Evolutionary conservation across 92 coral and sea anemone genomes (phyloP), one percentile per base, ranked within the genome.

Genomic region (Chrysogorgia sp.): DNA sequence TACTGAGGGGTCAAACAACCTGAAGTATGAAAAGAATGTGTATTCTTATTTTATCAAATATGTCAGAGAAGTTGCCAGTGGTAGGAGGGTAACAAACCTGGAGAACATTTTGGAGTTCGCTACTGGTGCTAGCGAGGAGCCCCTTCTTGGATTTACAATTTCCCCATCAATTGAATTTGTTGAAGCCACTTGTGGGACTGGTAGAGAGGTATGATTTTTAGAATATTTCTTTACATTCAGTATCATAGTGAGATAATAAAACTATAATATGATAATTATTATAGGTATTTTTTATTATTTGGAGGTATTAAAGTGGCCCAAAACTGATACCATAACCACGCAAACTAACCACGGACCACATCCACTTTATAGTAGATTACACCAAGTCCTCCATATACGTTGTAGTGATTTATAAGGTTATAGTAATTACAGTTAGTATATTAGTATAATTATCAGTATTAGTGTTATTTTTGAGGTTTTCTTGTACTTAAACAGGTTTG

Each of bases 1-100:
- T 57, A 70, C 45, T 24, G 69, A 75, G n/a, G 81, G 58, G 29
- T 52, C 57, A 55, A 77, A 63, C 74, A 77, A 49, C 83, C 30
- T 28, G 28, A 57, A 58, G 74, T 49, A 43, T 63, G 74, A 77
- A 49, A 77, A 80, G 48, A 53, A 40, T 81, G 71, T 69, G 58
- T 81, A 68, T 59, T 50, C 71, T 43, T 28, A 56, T 40, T 81
- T 81, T 58, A 63, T 57, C 76, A 69, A 45, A 34, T 69, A 26
- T 69, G 60, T 69, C 13, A 67, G 57, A 40, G 57, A 67, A 7
- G 74, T 67, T 17, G 56, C 74, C 9, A 67, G 59, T 69, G 76
- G 76, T 49, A 63, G 25, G 23, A 67, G 77, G 57, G 78, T 79
- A 34, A 63, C 65, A 79, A 79, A 6, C 52, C 75, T 48, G 23